These are phyloP conservation scores for Metallyticus violacea DNA, from an alignment of 2,888 invertebrate genomes.

Conservation along the genomic window DNA sequence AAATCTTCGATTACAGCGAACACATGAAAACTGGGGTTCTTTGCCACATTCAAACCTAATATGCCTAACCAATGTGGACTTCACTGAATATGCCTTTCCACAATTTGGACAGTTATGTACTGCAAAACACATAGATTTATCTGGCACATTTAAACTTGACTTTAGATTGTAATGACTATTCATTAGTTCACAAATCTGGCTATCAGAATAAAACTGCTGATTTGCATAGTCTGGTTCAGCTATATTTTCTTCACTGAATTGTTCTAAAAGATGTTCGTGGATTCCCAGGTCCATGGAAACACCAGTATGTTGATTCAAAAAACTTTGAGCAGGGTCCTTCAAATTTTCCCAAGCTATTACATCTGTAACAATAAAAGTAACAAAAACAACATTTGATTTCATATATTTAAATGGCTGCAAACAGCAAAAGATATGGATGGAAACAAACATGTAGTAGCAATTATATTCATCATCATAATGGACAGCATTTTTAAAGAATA, in stretches of 20 bases:
- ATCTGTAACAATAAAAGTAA: neutral
- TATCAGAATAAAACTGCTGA: neutral
- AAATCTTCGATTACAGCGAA: conserved; percentile 44
- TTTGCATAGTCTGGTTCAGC: neutral
- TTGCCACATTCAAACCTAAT: conserved; percentile 39
- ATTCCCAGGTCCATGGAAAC: neutral
- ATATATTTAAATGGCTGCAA: too few species aligned
- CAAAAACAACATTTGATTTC: neutral
- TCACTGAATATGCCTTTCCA: conserved; percentile 38
- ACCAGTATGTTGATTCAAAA: neutral
- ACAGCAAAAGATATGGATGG: too few species aligned
- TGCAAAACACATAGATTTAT: neutral
- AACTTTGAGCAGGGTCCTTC: neutral
- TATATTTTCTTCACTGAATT: neutral
- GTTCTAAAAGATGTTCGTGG: neutral
- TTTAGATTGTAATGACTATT: conserved; percentile 15
- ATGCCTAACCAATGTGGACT: conserved; percentile 35
- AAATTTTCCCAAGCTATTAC: neutral
- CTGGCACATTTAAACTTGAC: neutral
- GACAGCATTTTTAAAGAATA: too few species aligned
- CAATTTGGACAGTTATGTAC: conserved; percentile 36
- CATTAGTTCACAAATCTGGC: neutral
- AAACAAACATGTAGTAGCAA: too few species aligned
- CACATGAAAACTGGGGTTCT: conserved; percentile 41
- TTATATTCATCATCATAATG: too few species aligned